Evolutionary conservation across 2,888 invertebrate species (phyloP).

Genomic region (Dynastes hyllus): DNA sequence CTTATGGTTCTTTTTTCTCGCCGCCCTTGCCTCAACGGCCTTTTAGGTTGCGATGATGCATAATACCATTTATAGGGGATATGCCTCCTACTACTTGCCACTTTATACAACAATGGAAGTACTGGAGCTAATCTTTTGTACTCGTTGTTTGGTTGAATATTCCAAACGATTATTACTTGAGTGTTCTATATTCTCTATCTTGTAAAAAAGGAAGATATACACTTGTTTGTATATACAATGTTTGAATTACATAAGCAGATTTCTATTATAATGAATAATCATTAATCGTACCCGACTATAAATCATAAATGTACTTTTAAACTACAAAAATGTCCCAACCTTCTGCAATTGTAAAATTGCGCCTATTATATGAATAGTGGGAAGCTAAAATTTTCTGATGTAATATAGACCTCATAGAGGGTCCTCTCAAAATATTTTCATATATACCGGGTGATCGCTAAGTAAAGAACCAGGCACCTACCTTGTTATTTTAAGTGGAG

Average conservation of each 20-base stretch:
- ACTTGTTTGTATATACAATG: background rate
- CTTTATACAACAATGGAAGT: slow-evolving; percentile 22
- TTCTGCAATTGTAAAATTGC: too few relatives aligned
- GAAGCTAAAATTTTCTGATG: too few relatives aligned
- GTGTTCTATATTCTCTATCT: background rate
- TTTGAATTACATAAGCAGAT: background rate
- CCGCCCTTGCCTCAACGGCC: background rate
- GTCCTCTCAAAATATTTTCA: too few relatives aligned
- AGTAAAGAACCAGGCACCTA: too few relatives aligned
- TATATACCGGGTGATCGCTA: too few relatives aligned
- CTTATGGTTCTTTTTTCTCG: slow-evolving; percentile 23
- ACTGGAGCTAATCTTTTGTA: slow-evolving; percentile 27
- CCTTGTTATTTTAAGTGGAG: too few relatives aligned
- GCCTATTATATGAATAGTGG: too few relatives aligned
- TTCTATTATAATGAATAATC: too few relatives aligned
- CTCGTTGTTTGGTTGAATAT: slow-evolving; percentile 18
- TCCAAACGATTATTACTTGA: slow-evolving; percentile 8
- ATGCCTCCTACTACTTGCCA: slow-evolving; percentile 4
- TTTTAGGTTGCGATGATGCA: slow-evolving; percentile 32
- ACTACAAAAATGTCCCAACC: too few relatives aligned
- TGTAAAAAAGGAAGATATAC: background rate
- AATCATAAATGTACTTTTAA: too few relatives aligned
- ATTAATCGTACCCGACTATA: too few relatives aligned
- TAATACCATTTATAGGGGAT: slow-evolving; percentile 38
- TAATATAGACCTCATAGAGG: too few relatives aligned